Conservation (phyloP, 1,140 invertebrate genomes). For the Drosophila busckii region DNA sequence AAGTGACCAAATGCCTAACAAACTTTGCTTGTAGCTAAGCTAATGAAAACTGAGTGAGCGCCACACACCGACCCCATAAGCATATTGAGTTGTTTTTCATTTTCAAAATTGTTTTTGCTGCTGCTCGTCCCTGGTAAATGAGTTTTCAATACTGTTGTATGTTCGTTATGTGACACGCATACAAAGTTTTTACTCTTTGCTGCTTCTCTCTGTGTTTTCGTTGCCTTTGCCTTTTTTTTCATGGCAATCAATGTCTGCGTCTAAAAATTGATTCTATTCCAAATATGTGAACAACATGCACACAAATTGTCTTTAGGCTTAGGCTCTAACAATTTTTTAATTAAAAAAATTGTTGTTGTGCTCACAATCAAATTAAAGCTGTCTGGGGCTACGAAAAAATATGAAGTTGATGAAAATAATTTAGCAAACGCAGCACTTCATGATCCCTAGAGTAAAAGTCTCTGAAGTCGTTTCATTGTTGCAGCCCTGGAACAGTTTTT, state of each 20-base stretch:
- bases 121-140: conserved; percentile 37
- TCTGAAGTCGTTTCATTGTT: conserved; percentile 55
- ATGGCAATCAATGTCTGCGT: conserved; percentile 53
- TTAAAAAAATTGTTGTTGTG: conserved; percentile 20
- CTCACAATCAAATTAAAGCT: conserved; percentile 43
- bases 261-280: conserved; percentile 66
- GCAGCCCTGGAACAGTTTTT: no score
- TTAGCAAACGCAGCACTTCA: conserved; percentile 13
- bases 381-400: background rate
- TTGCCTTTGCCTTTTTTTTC: conserved; percentile 10
- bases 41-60: no score
- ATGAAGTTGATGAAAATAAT: conserved; percentile 26
- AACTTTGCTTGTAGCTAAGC: no score
- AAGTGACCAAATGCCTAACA: conserved; percentile 15
- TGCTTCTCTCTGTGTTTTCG: conserved; percentile 3
- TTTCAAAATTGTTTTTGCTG: conserved; percentile 30
- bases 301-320: conserved; percentile 40
- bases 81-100: conserved; percentile 40
- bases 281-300: conserved; percentile 46
- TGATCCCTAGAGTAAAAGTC: conserved; percentile 13
- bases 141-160: conserved; percentile 46
- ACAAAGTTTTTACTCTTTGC: conserved; percentile 29
- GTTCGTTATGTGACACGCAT: conserved; percentile 24
- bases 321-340: conserved; percentile 20
- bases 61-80: no score